Conservation (phyloP, 2,797 vertebrate species). For the Taeniopygia guttata region DNA sequence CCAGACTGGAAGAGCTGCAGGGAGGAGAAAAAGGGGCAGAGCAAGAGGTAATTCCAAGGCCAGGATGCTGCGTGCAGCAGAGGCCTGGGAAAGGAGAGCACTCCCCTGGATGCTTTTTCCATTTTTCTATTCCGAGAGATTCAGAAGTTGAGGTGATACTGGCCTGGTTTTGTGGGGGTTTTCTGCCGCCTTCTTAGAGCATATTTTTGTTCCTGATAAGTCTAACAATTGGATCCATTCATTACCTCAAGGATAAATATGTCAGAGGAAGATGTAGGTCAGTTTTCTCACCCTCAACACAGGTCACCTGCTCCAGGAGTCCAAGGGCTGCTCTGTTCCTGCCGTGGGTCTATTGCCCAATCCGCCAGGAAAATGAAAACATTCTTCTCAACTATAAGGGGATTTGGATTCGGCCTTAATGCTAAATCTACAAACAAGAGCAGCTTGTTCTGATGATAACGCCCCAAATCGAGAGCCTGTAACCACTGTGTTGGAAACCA, state of each 20-base stretch:
- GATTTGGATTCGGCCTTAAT: constrained; percentile 32
- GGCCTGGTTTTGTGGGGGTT: neutral
- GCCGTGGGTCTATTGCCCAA: neutral
- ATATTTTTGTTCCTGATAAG: neutral
- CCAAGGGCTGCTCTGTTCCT: neutral
- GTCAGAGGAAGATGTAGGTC: neutral
- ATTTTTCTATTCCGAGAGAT: neutral
- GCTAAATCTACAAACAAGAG: constrained; percentile 41
- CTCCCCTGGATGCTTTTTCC: neutral
- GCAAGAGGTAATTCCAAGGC: neutral
- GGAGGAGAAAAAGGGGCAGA: neutral
- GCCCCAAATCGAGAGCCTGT: neutral
- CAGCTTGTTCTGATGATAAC: neutral
- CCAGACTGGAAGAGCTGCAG: neutral
- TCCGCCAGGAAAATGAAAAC: neutral
- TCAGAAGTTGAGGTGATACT: neutral
- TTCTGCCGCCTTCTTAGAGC: neutral
- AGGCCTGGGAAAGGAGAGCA: neutral
- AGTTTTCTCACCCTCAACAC: neutral
- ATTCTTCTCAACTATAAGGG: constrained; percentile 2
- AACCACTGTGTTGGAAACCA: rapidly evolving
- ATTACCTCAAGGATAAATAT: neutral
- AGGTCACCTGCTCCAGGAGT: neutral
- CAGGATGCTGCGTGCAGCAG: neutral
- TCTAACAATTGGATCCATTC: neutral